Base-by-base conservation (phyloP, 2,888 invertebrate genomes). In the Melipona beecheii region DNA sequence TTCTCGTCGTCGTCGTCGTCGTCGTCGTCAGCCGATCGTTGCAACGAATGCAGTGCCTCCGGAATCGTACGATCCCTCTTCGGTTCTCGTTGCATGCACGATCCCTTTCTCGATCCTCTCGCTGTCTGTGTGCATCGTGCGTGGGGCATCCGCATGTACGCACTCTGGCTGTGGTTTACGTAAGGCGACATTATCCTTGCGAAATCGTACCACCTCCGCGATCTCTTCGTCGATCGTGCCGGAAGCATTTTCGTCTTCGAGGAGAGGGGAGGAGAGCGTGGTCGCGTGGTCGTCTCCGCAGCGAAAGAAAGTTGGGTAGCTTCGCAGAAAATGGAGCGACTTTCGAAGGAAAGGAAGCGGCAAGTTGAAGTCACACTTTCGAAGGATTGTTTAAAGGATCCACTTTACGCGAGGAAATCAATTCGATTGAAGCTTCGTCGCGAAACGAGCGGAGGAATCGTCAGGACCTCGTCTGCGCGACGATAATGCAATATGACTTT, bases 121-220 rank as follows among this genome's bases (percentile, higher is more conserved):
- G 36, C 68, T 49, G 31, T 68, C 69, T 70, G 24, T 76, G 27
- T 79, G 36, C 81, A 54, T 65, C 76, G 64, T 64, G 75, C 74
- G 54, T 72, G 49, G 19, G 19, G 84, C 89, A 89, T 83, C 89
- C 84, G 87, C 17, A 11, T 87, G 86, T 78, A 75, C 75, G 84
- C 81, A 89, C 89, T 89, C 86, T 81, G 72, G 36, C 54, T 58
- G 56, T 58, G 72, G n/a, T 81, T 89, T 89, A 89, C 89, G 86
- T 81, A 89, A 89, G 86, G 79, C 73, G 79, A 79, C 83, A 68
- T 87, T 89, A 89, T 87, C 83, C 78, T 81, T 78, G 89, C 83
- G 78, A 89, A 86, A 89, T 76, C 86, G 86, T 75, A 76, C 81
- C 85, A 85, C 85, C 81, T 85, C 73, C 74, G 60, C 74, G 70